Evolutionary conservation across 2,888 invertebrate genomes (phyloP).

Genomic region (Idaea aversata): DNA sequence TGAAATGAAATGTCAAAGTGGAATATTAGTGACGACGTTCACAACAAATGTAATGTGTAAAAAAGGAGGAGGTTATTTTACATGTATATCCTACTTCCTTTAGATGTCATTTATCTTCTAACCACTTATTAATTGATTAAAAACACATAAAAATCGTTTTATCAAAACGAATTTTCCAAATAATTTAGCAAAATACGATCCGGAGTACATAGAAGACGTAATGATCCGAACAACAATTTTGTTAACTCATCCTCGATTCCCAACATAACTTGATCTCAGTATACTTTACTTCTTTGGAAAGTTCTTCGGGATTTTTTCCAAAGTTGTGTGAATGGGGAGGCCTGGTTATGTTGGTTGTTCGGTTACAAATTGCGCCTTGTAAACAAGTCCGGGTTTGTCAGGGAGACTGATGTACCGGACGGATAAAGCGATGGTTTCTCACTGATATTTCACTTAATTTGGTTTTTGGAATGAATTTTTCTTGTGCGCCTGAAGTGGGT

Average conservation of each 20-base stretch:
- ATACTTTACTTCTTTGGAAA: slow-evolving; percentile 1
- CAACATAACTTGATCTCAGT: slow-evolving; percentile 32
- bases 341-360: slow-evolving; percentile 9
- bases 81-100: not conserved
- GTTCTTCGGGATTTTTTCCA: not conserved
- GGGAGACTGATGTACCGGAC: slow-evolving; percentile 15
- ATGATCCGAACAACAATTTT: slow-evolving; percentile 60
- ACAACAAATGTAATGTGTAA: no score
- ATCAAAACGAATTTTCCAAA: slow-evolving; percentile 43
- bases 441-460: slow-evolving; percentile 9
- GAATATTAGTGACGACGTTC: no score
- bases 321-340: not conserved
- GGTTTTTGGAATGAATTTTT: not conserved
- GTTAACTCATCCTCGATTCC: slow-evolving; percentile 54
- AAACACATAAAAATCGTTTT: slow-evolving; percentile 21
- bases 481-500: not conserved
- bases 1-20: no score
- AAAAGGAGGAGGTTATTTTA: not conserved
- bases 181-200: slow-evolving; percentile 45
- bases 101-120: not conserved
- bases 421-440: slow-evolving; percentile 12
- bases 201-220: slow-evolving; percentile 43
- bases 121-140: slow-evolving; percentile 8
- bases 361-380: slow-evolving; percentile 18
- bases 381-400: slow-evolving; percentile 20